Conservation (phyloP, 1,140 invertebrate species). For the Micrasema minimum region DNA sequence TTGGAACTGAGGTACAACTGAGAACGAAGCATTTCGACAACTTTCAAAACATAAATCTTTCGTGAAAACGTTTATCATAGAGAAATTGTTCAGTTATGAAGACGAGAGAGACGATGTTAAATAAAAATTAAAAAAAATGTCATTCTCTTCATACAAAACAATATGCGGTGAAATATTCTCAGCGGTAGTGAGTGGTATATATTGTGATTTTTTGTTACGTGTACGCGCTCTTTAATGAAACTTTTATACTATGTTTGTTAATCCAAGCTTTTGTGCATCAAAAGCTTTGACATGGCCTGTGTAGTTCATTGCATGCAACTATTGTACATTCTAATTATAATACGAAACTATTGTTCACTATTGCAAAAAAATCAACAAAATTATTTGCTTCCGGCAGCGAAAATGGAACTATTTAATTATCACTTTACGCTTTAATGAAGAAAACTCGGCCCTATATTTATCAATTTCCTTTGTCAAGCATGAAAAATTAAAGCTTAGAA, state of each 20-base stretch:
- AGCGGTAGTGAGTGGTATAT: neutral
- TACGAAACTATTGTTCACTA: neutral
- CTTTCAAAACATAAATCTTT: conserved; percentile 31
- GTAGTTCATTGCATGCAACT: conserved; percentile 6
- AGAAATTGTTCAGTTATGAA: conserved; percentile 17
- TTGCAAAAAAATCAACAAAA: too few species aligned
- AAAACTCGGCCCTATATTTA: too few species aligned
- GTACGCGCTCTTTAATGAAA: conserved; percentile 19
- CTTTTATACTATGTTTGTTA: conserved; percentile 20
- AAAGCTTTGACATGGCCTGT: conserved; percentile 9
- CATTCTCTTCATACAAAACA: neutral
- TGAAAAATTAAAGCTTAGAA: too few species aligned
- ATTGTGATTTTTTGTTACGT: conserved; percentile 20
- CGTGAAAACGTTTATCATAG: conserved; percentile 24
- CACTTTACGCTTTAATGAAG: too few species aligned
- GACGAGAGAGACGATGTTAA: conserved; percentile 29
- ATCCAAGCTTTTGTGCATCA: conserved; percentile 11
- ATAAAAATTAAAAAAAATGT: too few species aligned
- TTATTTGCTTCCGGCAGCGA: too few species aligned
- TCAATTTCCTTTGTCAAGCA: too few species aligned
- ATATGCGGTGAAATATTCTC: conserved; percentile 14
- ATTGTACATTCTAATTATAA: neutral
- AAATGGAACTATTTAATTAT: too few species aligned
- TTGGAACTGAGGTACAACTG: neutral
- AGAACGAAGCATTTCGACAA: conserved; percentile 14